These are phyloP conservation scores for Anoura caudifer DNA, from an alignment of 2,113 vertebrate species.

Conservation along the genomic window DNA sequence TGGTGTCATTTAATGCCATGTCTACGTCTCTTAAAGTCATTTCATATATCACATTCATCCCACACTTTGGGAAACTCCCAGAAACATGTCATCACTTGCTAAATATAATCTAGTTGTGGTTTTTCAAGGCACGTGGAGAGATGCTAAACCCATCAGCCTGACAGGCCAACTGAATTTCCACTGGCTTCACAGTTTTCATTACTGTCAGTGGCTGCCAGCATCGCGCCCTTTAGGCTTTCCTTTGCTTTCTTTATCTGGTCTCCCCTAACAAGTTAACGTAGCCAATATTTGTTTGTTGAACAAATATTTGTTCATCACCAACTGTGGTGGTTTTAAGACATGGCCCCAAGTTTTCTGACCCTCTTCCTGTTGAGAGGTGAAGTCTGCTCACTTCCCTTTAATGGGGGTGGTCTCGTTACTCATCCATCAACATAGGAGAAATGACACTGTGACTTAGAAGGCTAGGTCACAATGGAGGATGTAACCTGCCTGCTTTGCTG, in stretches of 20 bases:
- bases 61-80: background rate
- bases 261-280: background rate
- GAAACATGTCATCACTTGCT: conserved; percentile 1
- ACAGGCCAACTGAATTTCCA: background rate
- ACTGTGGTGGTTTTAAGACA: background rate
- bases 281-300: background rate
- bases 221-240: background rate
- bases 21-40: background rate
- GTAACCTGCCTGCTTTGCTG: background rate
- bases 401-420: too few species aligned
- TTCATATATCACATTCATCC: background rate
- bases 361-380: background rate
- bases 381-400: background rate
- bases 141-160: background rate
- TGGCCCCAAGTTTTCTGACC: background rate
- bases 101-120: background rate
- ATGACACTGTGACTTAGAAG: background rate
- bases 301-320: background rate
- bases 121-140: background rate
- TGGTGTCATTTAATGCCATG: background rate
- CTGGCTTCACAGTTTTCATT: background rate
- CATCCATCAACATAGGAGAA: too few species aligned
- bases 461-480: background rate
- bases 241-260: background rate
- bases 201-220: background rate